Evolutionary conservation across 2,888 invertebrate genomes (phyloP).

Genomic region (Noctua janthina): DNA sequence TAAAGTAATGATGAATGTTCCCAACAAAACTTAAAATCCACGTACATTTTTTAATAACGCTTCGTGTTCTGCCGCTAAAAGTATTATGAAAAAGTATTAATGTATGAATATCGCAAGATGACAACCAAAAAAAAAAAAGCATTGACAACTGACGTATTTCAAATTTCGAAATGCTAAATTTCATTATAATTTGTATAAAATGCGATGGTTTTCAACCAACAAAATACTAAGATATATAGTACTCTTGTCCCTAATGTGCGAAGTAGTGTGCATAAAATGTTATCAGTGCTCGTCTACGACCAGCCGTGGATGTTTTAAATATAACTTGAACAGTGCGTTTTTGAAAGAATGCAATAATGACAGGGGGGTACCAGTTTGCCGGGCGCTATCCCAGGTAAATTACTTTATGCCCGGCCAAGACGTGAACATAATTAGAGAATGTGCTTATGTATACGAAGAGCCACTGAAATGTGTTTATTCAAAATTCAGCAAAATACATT

Average conservation of each 20-base stretch:
- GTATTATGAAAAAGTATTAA: conserved; percentile 7
- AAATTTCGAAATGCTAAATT: conserved; percentile 53
- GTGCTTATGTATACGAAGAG: conserved; percentile 79
- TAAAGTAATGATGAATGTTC: conserved; percentile 8
- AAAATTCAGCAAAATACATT: conserved; percentile 80
- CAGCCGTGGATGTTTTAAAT: conserved; percentile 75
- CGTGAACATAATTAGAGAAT: conserved; percentile 79
- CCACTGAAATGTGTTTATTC: conserved; percentile 77
- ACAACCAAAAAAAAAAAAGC: conserved; percentile 6
- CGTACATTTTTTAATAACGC: not conserved
- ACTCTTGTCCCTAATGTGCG: conserved; percentile 67
- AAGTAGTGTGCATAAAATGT: conserved; percentile 76
- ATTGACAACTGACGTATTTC: conserved; percentile 31
- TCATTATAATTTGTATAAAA: conserved; percentile 58
- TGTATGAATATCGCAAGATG: not conserved
- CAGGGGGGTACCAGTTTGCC: conserved; percentile 75
- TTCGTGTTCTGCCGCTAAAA: conserved; percentile 16
- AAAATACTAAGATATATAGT: conserved; percentile 53
- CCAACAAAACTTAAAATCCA: not conserved
- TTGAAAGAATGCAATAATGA: conserved; percentile 75
- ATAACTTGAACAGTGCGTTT: conserved; percentile 74
- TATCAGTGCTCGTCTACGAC: conserved; percentile 81
- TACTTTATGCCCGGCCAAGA: conserved; percentile 79
- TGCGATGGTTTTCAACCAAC: conserved; percentile 63
- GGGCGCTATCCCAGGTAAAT: conserved; percentile 80